Conservation (phyloP, 2,113 vertebrate species). For the Myanophis thanlyinensis region DNA sequence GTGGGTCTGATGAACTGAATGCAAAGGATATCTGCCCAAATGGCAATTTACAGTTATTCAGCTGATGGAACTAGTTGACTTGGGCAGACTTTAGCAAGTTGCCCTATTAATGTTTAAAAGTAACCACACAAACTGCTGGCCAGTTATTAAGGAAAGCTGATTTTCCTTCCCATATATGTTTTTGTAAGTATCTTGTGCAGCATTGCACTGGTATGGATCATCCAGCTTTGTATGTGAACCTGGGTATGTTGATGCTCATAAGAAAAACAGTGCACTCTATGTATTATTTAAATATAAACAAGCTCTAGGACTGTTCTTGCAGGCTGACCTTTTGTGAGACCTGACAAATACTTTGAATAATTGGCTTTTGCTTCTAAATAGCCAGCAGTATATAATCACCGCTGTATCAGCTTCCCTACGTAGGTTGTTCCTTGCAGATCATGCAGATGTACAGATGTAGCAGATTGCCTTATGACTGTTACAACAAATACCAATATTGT, state of each 20-base stretch:
- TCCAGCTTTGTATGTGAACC: background rate
- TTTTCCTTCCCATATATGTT: constrained; percentile 12
- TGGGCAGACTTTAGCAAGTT: background rate
- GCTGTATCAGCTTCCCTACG: background rate
- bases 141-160: background rate
- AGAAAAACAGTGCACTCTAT: background rate
- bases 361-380: constrained; percentile 44
- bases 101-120: background rate
- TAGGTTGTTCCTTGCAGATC: constrained; percentile 3
- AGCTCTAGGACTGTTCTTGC: constrained; percentile 10
- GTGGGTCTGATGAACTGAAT: constrained; percentile 9
- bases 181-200: background rate
- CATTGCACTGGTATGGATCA: fast-evolving
- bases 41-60: background rate
- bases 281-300: constrained; percentile 12
- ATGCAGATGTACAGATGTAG: background rate
- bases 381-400: background rate
- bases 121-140: background rate
- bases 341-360: constrained; percentile 42
- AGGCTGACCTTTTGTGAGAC: constrained; percentile 32
- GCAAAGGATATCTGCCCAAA: constrained; percentile 26
- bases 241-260: background rate
- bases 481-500: constrained; percentile 12
- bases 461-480: constrained; percentile 23
- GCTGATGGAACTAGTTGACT: constrained; percentile 54